Conservation (phyloP, 2,888 invertebrate genomes). For the Spialia ferax region DNA sequence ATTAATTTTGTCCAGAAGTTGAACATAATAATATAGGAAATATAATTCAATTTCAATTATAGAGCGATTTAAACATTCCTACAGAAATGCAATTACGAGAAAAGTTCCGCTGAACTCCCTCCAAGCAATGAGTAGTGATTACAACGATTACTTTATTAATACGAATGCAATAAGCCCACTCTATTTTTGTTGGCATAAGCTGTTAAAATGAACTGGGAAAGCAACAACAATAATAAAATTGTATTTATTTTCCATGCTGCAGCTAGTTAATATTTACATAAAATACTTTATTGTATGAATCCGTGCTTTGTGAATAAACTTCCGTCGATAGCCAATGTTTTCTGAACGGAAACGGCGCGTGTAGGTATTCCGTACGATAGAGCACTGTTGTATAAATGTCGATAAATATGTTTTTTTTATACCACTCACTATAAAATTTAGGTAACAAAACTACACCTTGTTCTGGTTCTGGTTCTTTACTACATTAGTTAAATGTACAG, state of each 20-base stretch:
- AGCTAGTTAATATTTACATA: constrained; percentile 27
- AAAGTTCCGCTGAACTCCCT: neutral
- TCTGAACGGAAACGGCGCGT: constrained; percentile 27
- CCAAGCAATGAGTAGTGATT: neutral
- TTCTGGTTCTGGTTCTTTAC: too few species aligned
- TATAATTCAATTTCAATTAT: neutral
- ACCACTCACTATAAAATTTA: neutral
- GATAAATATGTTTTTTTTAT: neutral
- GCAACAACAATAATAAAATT: constrained; percentile 9
- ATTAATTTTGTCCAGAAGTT: neutral
- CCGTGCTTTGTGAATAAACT: constrained; percentile 34
- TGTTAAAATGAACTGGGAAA: neutral
- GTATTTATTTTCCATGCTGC: constrained; percentile 2
- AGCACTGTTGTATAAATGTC: neutral
- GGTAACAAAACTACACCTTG: too few species aligned
- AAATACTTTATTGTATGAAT: constrained; percentile 23
- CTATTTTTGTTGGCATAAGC: neutral
- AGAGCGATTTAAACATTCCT: neutral
- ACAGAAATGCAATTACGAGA: too few species aligned
- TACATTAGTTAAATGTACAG: too few species aligned
- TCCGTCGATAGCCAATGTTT: constrained; percentile 20
- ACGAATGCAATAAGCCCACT: neutral
- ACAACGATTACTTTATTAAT: neutral
- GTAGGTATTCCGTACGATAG: constrained; percentile 1
- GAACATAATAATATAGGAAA: neutral